Base-by-base conservation (phyloP, 2,888 invertebrate species). In the Dryadula phaetusa region DNA sequence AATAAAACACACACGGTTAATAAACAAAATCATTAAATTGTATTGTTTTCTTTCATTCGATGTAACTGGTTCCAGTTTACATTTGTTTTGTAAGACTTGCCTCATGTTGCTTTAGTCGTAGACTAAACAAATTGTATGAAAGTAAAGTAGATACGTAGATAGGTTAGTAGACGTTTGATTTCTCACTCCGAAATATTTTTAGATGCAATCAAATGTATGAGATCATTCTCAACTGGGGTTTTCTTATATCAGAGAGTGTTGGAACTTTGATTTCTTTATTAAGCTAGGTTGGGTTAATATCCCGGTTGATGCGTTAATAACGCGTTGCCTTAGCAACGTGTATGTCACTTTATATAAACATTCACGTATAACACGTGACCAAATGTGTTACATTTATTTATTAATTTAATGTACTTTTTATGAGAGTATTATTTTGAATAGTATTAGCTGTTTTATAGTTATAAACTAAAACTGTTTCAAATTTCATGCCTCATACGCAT, bases 61-160 rank as follows among this genome's bases (percentile, higher is more conserved):
- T 46, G 32, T 28, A 18, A 44, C 44, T 20, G 1, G 58, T 18
- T 32, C 5, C 32, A 7, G 22, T 42, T n/a, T 32, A n/a, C 44
- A 60, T 12, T 60, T 25, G 44, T 60, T 60, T 32, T 18, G 28
- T 42, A 32, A 60, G 60, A 42, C 60, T 60, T 16, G n/a, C n/a
- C n/a, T n/a, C n/a, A n/a, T n/a, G n/a, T n/a, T n/a, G 22, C 40
- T 16, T 28, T 5, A 6, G 32, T 28, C 37, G 58, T 64, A 64
- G 64, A 64, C 64, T 64, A 64, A 64, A 64, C 64, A 64, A 40
- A 44, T 20, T 46, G 28, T 46, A 20, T 60, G 18, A 32, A 44
- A 60, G 32, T 28, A 60, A n/a, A n/a, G 28, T 46, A 12, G 16
- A 25, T 28, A 40, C 22, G 40, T 25, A 42, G 40, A 58, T 42